Percentiles rank a stretch among this genome's conserved stretches.
Conservation (phyloP, 1,140 invertebrate genomes). For the Luehdorfia chinensis region DNA sequence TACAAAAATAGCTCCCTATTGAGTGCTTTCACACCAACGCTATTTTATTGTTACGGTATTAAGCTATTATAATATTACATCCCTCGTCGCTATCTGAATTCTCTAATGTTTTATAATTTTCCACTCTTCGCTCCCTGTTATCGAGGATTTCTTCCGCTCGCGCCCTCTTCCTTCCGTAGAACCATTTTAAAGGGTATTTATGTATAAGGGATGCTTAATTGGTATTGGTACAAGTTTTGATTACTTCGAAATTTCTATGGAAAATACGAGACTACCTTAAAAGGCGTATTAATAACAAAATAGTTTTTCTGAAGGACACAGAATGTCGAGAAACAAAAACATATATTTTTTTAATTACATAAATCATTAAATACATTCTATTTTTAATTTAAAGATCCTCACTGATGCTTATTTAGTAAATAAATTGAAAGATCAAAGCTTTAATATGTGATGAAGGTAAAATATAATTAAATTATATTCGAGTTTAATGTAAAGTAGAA, state of each 20-base stretch:
- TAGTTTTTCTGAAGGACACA: not conserved
- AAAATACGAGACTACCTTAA: slow-evolving; percentile 19
- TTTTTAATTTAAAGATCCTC: no score
- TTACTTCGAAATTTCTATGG: slow-evolving; percentile 43
- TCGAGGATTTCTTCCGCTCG: slow-evolving; percentile 63
- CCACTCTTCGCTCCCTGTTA: slow-evolving; percentile 62
- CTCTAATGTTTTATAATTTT: slow-evolving; percentile 64
- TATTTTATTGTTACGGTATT: slow-evolving; percentile 13
- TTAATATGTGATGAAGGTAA: slow-evolving; percentile 38
- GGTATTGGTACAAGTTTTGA: slow-evolving; percentile 54
- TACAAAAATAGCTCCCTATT: not conserved
- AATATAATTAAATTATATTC: slow-evolving; percentile 50
- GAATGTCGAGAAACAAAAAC: not conserved
- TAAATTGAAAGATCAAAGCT: no score
- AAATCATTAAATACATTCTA: no score
- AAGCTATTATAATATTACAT: slow-evolving; percentile 23
- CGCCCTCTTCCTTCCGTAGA: slow-evolving; percentile 59
- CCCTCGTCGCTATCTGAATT: slow-evolving; percentile 30
- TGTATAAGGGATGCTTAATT: slow-evolving; percentile 65
- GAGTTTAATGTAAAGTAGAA: slow-evolving; percentile 49
- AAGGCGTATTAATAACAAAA: no score
- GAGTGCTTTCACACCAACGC: slow-evolving; percentile 3
- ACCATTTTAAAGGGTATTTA: slow-evolving; percentile 65
- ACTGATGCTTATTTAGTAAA: no score
- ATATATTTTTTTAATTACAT: no score